Conservation (phyloP, 2,113 vertebrate genomes). For the Archocentrus centrarchus region DNA sequence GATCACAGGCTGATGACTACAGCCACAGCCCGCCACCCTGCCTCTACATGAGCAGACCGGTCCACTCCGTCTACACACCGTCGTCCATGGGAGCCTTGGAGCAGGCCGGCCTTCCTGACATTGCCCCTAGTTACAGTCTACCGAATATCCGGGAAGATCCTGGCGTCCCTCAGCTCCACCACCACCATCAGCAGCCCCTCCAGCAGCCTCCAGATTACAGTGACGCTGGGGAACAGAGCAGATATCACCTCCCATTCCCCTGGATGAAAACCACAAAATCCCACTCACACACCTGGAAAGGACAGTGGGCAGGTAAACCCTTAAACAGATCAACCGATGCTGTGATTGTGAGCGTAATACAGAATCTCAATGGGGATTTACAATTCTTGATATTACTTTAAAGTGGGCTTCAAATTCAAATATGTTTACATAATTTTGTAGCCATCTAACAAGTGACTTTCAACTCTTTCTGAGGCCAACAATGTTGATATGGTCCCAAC, state of each 20-base stretch:
- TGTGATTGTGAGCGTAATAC: background rate
- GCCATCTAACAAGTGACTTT: background rate
- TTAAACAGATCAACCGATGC: background rate
- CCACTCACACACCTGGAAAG: slow-evolving; percentile 91
- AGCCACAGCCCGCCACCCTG: slow-evolving; percentile 92
- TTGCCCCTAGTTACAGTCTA: slow-evolving; percentile 85
- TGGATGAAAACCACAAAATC: slow-evolving; percentile 99
- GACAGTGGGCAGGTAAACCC: slow-evolving; percentile 92
- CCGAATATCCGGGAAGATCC: slow-evolving; percentile 87
- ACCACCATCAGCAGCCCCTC: slow-evolving; percentile 79
- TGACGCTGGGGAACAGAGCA: slow-evolving; percentile 82
- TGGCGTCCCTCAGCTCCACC: slow-evolving; percentile 83
- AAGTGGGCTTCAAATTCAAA: background rate
- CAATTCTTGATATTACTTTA: background rate
- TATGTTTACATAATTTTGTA: slow-evolving; percentile 5
- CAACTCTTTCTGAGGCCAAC: slow-evolving; percentile 12
- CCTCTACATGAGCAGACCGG: slow-evolving; percentile 92
- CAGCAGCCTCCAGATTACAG: slow-evolving; percentile 84
- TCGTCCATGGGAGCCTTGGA: slow-evolving; percentile 84
- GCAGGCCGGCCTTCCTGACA: slow-evolving; percentile 86
- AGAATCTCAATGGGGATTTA: background rate
- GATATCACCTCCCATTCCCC: slow-evolving; percentile 90
- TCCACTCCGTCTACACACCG: slow-evolving; percentile 80
- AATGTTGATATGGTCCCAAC: slow-evolving; percentile 48
- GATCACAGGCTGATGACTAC: slow-evolving; percentile 87